Base-by-base conservation (phyloP, 2,113 vertebrate species). In the Phoxinus phoxinus region DNA sequence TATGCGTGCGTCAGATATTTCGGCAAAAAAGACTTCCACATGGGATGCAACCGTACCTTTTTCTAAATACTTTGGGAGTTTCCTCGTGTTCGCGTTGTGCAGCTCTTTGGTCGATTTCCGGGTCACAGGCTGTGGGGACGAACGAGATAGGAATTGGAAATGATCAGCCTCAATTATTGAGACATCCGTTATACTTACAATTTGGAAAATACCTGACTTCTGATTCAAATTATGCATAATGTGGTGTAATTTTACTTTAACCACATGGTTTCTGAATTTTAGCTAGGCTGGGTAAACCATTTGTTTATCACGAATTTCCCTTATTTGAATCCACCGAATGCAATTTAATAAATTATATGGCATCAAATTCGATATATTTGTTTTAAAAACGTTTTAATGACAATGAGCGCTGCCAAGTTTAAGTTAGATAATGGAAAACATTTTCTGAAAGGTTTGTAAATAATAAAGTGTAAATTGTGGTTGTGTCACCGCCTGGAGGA, bases 401-500 rank as follows among this genome's bases (percentile, higher is more conserved):
- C 51, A 58, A n/a, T 23, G 7, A 58, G 2, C 6, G 56, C 21
- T 51, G 6, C 15, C 4, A 51, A 51, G 56, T 23, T 58, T 58
- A 58, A 61, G 58, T n/a, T n/a, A n/a, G 1, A 61, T 25, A 59
- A 9, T 59, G 58, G 1, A n/a, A n/a, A 1, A 59, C 3, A 48
- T 32, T 51, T 51, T 53, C 58, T 25, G 58, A 61, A 25, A 12
- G 10, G n/a, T 61, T 59, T 59, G 23, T 59, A 11, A n/a, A 59
- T 1, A 58, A 51, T 53, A 21, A 6, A 21, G 19, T 21, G 19
- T 56, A 19, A 7, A 56, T 56, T 56, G 51, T 11, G 35, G 12
- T 17, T 65, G 35, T 81, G 48, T 78, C 75, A 19, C 61, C 61
- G 25, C 17, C 84, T 69, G 74, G 59, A 69, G 48, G 23, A 27